phyloP scores from a whole-genome alignment of 2,888 invertebrate genomes.

The Rhingia rostrata region DNA sequence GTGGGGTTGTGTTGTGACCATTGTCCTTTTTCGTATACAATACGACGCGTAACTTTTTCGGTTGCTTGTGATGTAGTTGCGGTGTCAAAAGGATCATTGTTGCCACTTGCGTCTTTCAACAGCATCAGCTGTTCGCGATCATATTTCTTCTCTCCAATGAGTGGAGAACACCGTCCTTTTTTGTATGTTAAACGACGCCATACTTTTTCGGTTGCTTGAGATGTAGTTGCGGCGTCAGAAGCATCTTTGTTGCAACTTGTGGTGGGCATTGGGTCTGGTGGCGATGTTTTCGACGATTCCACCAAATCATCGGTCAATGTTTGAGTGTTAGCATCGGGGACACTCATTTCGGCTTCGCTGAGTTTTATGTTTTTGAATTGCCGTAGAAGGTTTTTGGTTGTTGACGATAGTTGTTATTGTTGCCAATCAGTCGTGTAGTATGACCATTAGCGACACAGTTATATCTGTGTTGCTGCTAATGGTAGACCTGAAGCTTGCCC shows the following conservation, averaged over 20 bases:
- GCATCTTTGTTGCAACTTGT: constrained; percentile 36
- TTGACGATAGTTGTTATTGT: constrained; percentile 25
- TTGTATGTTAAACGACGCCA: constrained; percentile 81
- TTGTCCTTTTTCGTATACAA: too few species aligned
- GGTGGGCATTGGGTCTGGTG: neutral
- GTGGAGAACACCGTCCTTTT: constrained; percentile 94
- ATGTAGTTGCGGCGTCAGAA: constrained; percentile 12
- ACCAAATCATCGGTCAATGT: constrained; percentile 47
- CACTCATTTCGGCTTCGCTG: constrained; percentile 51
- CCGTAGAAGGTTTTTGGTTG: constrained; percentile 12
- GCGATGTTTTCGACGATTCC: constrained; percentile 12
- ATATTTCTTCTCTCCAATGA: constrained; percentile 91
- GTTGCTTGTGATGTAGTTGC: too few species aligned
- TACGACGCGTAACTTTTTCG: too few species aligned
- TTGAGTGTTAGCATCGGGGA: constrained; percentile 55
- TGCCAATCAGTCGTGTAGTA: constrained; percentile 5
- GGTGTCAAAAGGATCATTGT: too few species aligned
- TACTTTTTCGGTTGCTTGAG: constrained; percentile 75
- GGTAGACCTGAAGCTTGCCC: neutral
- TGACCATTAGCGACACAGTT: constrained; percentile 26
- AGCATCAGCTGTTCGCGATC: constrained; percentile 91
- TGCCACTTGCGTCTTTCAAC: constrained; percentile 83
- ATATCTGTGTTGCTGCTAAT: constrained; percentile 36
- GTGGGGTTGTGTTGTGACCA: too few species aligned
- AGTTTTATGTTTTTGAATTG: constrained; percentile 58